Conservation (phyloP, 2,888 invertebrate species). For the Ormyrus pomaceus region DNA sequence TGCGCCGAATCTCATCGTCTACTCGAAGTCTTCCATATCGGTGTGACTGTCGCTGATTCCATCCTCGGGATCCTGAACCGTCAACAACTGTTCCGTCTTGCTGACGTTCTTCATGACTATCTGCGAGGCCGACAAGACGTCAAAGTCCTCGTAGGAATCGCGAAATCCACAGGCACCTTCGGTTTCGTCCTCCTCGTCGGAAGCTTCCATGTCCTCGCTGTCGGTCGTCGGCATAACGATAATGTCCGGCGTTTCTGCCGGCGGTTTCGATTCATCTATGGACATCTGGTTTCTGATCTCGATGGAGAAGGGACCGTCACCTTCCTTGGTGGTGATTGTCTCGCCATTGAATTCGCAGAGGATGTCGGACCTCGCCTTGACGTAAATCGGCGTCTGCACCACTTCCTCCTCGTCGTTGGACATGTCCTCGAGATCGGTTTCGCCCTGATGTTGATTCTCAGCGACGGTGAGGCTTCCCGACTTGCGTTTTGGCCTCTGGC, state of each 20-base stretch:
- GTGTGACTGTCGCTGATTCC: slow-evolving; percentile 68
- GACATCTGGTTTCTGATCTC: slow-evolving; percentile 72
- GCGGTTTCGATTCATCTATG: slow-evolving; percentile 39
- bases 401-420: slow-evolving; percentile 67
- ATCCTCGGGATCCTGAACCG: slow-evolving; percentile 57
- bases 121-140: slow-evolving; percentile 67
- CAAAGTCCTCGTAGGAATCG: slow-evolving; percentile 64
- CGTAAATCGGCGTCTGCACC: slow-evolving; percentile 61
- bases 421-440: slow-evolving; percentile 72
- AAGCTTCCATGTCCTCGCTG: slow-evolving; percentile 71
- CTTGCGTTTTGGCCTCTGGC: neutral
- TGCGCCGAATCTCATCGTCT: slow-evolving; percentile 34
- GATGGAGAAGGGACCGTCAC: slow-evolving; percentile 72
- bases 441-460: slow-evolving; percentile 63
- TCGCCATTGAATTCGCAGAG: slow-evolving; percentile 69
- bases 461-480: slow-evolving; percentile 57
- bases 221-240: slow-evolving; percentile 67
- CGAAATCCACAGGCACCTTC: slow-evolving; percentile 65
- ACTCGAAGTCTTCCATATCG: slow-evolving; percentile 72
- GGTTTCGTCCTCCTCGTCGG: slow-evolving; percentile 68
- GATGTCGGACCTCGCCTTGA: slow-evolving; percentile 65
- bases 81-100: slow-evolving; percentile 60
- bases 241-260: slow-evolving; percentile 59
- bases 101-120: slow-evolving; percentile 70
- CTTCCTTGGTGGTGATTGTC: slow-evolving; percentile 72